These are phyloP conservation scores for Tautogolabrus adspersus DNA, from an alignment of 2,113 vertebrate genomes.

Conservation along the genomic window DNA sequence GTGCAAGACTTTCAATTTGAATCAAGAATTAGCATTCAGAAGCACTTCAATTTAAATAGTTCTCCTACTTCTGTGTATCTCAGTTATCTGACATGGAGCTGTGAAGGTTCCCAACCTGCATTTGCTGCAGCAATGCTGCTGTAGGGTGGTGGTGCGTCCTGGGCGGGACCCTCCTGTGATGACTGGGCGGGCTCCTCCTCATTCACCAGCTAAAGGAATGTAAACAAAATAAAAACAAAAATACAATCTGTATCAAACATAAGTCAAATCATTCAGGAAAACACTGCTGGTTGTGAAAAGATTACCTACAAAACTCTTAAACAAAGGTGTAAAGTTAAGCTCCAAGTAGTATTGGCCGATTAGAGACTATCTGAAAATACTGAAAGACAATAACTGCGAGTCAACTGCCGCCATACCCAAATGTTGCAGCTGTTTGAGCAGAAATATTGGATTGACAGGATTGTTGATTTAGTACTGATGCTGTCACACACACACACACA, in stretches of 20 bases:
- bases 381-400: background rate
- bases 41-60: background rate
- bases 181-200: slow-evolving; percentile 90
- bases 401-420: too few species aligned
- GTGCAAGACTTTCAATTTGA: background rate
- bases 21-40: background rate
- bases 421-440: background rate
- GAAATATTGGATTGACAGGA: background rate
- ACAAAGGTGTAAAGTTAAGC: too few species aligned
- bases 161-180: slow-evolving; percentile 76
- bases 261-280: background rate
- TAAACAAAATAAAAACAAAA: background rate
- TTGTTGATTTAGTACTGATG: background rate
- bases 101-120: slow-evolving; percentile 82
- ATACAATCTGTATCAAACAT: background rate
- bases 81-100: background rate
- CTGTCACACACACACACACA: too few species aligned
- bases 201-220: slow-evolving; percentile 89
- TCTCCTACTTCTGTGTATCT: background rate
- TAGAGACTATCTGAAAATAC: background rate
- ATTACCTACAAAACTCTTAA: too few species aligned
- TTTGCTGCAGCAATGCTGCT: slow-evolving; percentile 92
- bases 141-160: slow-evolving; percentile 93
- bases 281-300: background rate
- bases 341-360: too few species aligned